Base-by-base conservation (phyloP, 2,113 vertebrate genomes). In the Pituophis catenifer region DNA sequence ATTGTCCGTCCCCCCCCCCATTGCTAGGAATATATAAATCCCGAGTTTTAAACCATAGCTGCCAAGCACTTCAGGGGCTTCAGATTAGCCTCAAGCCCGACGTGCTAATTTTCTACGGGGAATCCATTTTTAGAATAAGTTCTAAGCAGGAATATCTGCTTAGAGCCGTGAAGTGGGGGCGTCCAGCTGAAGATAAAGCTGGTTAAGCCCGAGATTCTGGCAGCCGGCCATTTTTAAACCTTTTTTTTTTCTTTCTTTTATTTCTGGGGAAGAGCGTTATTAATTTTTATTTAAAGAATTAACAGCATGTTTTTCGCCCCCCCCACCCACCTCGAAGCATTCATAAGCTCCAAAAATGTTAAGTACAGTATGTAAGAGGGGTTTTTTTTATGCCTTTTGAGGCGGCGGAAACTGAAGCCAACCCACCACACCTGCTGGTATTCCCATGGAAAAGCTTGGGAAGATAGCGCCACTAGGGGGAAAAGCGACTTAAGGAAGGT, bases 251-350 rank as follows among this genome's bases (percentile, higher is more conserved):
- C 96, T 26, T 48, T 58, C 6, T 15, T 3, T 50, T 50, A n/a
- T 50, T 50, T 50, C 48, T 50, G 48, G 19, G 21, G 57, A 96
- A 96, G 96, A 89, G 13, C 95, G 92, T 89, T 93, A 93, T 97
- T 94, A 95, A 94, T 96, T 97, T 97, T 95, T 94, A 94, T 95
- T 97, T 97, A 94, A 95, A 0, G 90, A 94, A 95, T 96, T 94
- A 29, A 85, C 26, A 96, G 93, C 86, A 89, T 85, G 88, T 90
- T 95, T 96, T 91, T 93, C 88, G 15, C 4, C 3, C 44, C 44
- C 11, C 0, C 4, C 54, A 55, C 3, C 29, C 29, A 0, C 1
- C 5, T 93, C 94, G 86, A 95, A 95, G 95, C 93, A 90, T 96
- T 96, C 90, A 93, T 92, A 91, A 89, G 95, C 95, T 97, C 17